Base-by-base conservation (phyloP, 2,888 invertebrate species). In the Drosophila algonquin region DNA sequence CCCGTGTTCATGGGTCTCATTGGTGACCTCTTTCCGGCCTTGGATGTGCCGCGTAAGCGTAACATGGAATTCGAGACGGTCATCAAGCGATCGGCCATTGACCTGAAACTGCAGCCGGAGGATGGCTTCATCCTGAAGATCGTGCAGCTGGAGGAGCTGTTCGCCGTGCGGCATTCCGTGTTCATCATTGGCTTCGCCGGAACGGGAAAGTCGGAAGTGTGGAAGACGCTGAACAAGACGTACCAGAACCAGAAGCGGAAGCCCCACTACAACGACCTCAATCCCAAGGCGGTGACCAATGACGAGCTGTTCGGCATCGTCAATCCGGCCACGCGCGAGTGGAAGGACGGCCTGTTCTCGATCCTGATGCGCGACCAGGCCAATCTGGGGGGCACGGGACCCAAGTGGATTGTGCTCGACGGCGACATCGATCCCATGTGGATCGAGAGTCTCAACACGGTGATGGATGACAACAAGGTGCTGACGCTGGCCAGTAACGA, bases 391-490 rank as follows among this genome's bases (percentile, higher is more conserved):
- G 97, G 97, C 0, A 96, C 96, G 84, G 96, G 96, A 0, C 96
- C 97, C 0, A 98, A 98, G 91, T 98, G 98, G 98, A 97, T 98
- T 82, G 96, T 98, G 9, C 94, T 98, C 53, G 98, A 98, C 91
- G 98, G 98, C 18, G 98, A 98, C 90, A 98, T 98, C 81, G 98
- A 98, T 93, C 98, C 98, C 1, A 98, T 98, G 98, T 98, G 98
- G 98, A 98, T 98, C 88, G 98, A 98, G 92, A 98, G 98, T 40
- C 93, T 98, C 32, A 98, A 98, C 90, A 98, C 98, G 3, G 95
- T 98, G 18, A 98, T 98, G 98, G 98, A 98, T 91, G 98, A 98
- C 90, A 98, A 98, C 92, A 98, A 98, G 93, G 96, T 95, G 6
- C 91, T 98, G 75, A 98, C 98, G 0, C 92, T 98, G 80, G 98